Conservation (phyloP, 2,113 vertebrate species). For the Caranx ignobilis region DNA sequence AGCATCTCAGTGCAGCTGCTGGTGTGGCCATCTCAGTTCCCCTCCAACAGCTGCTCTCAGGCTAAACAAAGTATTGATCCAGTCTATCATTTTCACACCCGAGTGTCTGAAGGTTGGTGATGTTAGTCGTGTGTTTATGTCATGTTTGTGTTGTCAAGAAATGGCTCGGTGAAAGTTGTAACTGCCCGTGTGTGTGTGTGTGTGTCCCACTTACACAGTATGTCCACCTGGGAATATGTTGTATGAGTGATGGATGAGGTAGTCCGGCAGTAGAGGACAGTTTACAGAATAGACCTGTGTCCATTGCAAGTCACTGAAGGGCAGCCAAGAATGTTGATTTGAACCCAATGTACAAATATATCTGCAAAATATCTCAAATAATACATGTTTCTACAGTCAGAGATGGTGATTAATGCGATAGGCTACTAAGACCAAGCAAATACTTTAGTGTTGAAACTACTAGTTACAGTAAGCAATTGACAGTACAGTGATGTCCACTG, state of each 20-base stretch:
- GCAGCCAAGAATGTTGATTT: no score
- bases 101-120: slow-evolving; percentile 22
- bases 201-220: not conserved
- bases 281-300: no score
- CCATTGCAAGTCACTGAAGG: no score
- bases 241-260: not conserved
- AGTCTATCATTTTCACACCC: slow-evolving; percentile 60
- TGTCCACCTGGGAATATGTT: not conserved
- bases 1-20: slow-evolving; percentile 56
- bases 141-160: slow-evolving; percentile 28
- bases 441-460: no score
- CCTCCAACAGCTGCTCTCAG: slow-evolving; percentile 73
- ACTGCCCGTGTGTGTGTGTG: not conserved
- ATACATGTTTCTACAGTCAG: no score
- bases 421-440: no score
- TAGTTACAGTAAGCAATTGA: no score
- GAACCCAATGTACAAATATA: no score
- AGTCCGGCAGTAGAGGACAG: no score
- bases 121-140: slow-evolving; percentile 33
- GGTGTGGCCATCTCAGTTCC: slow-evolving; percentile 42
- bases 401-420: no score
- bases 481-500: no score
- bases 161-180: not conserved
- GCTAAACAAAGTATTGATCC: slow-evolving; percentile 73
- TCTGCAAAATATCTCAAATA: no score